Evolutionary conservation across 2,113 vertebrate genomes (phyloP).

Genomic region (Cavia porcellus): DNA sequence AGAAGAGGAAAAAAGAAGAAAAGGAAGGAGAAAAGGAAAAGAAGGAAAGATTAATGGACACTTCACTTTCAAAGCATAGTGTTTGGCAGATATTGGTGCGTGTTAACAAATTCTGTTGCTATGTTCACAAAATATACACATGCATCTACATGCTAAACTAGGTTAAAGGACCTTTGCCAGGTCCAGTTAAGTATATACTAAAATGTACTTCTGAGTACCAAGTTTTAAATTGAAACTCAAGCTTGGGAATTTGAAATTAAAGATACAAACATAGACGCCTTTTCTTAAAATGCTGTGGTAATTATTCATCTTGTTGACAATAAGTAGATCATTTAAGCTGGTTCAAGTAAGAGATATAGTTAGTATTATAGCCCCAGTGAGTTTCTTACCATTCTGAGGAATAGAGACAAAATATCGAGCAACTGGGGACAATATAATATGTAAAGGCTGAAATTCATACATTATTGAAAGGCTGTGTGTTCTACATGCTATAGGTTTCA

Average conservation of each 20-base stretch:
- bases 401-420: background rate
- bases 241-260: constrained; percentile 48
- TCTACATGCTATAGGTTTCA: constrained; percentile 15
- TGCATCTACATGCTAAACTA: background rate
- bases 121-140: background rate
- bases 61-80: background rate
- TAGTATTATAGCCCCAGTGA: rapidly evolving
- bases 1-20: background rate
- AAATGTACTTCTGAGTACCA: constrained; percentile 13
- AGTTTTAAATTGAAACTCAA: constrained; percentile 49
- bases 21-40: background rate
- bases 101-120: constrained; percentile 12
- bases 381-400: constrained; percentile 34
- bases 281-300: constrained; percentile 30
- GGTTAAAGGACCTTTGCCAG: background rate
- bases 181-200: constrained; percentile 30
- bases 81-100: background rate
- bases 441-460: background rate
- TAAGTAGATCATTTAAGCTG: constrained; percentile 40
- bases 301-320: constrained; percentile 70
- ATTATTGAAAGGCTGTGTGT: background rate
- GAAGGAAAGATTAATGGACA: background rate
- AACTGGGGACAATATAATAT: background rate
- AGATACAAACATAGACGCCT: constrained; percentile 36
- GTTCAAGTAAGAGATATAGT: background rate